Evolutionary conservation across 2,113 vertebrate species (phyloP).

Genomic region (Greenwoodochromis staneri): DNA sequence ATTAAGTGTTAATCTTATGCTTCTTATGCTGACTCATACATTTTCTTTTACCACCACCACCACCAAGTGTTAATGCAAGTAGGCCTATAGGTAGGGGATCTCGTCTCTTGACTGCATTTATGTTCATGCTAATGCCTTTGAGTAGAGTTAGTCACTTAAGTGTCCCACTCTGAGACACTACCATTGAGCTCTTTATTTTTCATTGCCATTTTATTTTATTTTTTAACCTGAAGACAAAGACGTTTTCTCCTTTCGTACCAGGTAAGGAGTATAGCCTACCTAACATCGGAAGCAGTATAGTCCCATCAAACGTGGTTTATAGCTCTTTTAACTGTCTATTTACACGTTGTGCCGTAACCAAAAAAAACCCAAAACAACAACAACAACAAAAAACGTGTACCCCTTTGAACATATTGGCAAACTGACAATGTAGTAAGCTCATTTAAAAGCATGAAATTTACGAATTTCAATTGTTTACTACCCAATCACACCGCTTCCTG

Average conservation of each 20-base stretch:
- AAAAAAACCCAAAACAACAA: accelerated
- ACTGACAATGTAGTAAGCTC: neutral
- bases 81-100: neutral
- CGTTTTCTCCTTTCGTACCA: neutral
- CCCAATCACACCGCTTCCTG: neutral
- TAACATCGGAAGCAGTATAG: neutral
- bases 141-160: neutral
- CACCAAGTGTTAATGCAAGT: neutral
- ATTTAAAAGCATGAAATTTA: accelerated
- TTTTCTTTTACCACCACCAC: neutral
- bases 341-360: accelerated
- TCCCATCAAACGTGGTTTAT: accelerated
- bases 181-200: neutral
- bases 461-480: neutral
- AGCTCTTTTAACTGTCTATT: accelerated
- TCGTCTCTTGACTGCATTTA: neutral
- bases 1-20: neutral
- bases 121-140: neutral
- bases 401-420: neutral
- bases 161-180: neutral
- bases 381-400: neutral
- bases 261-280: neutral
- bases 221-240: neutral
- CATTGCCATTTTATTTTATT: neutral
- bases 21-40: neutral